Base-by-base conservation (phyloP, 2,888 invertebrate species). In the Volucella zonaria region DNA sequence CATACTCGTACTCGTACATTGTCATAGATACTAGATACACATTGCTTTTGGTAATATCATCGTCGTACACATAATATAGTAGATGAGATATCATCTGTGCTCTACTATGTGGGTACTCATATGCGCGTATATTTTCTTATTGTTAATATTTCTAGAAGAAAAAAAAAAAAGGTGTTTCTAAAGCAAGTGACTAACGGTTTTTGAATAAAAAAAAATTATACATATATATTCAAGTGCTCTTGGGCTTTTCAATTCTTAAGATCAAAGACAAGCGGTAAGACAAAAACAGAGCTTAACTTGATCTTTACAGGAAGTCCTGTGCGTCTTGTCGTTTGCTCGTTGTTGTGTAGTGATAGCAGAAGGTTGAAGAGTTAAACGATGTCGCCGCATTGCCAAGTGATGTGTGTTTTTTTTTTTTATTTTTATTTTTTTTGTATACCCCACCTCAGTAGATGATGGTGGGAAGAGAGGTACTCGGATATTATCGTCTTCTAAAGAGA, bases 231-330 rank as follows among this genome's bases (percentile, higher is more conserved):
- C 54, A 68, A 83, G 83, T 79, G 62, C 66, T 49, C 75, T 77
- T 62, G 54, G 61, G 66, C 49, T 61, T 49, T 81, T 74, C 23
- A 11, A 40, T 40, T 31, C 54, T 23, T 38, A n/a, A 77, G 78
- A 82, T 82, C 82, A 82, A 82, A 83, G 83, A 43, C n/a, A 70
- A 59, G 67, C 51, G 56, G 66, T 59, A 62, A 74, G 74, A 78
- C 75, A 75, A 79, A 66, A 78, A 47, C 82, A 70, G 43, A 70
- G 79, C 75, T 83, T 79, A 83, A 83, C 83, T 75, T 79, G 78
- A 82, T 83, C 82, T 75, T 59, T 51, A 66, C 52, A 82, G 81
- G 81, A 82, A 82, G 76, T 70, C 59, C 31, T 31, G 31, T 31
- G 31, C 2, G 31, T 6, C 31, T 31, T 31, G 51, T n/a, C 18